A percentile compares a stretch with the other conserved stretches of the same genome.
These are phyloP conservation scores for Nymphalis io DNA, from an alignment of 1,140 invertebrate species.

Conservation along the genomic window DNA sequence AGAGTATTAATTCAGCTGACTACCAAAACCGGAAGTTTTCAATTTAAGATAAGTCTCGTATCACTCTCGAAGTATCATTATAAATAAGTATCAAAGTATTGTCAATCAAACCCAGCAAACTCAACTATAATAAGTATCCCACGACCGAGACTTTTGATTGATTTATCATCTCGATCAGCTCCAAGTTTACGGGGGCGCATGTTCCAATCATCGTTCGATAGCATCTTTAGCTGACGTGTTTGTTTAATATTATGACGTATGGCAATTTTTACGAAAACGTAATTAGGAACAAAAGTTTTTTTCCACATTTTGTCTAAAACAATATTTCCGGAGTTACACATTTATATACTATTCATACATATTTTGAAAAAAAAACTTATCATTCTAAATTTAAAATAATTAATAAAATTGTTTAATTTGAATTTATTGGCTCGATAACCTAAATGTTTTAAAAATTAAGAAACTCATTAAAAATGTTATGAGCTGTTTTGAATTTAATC, in stretches of 20 bases:
- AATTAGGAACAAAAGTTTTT: not conserved
- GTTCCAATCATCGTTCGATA: constrained; percentile 68
- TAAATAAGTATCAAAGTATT: constrained; percentile 17
- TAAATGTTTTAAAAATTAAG: too few species aligned
- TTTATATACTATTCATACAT: too few species aligned
- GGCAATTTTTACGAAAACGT: constrained; percentile 8
- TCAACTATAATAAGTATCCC: constrained; percentile 36
- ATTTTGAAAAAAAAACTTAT: too few species aligned
- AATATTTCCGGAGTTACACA: too few species aligned
- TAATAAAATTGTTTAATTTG: too few species aligned
- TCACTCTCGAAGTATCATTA: constrained; percentile 2
- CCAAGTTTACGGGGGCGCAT: constrained; percentile 62
- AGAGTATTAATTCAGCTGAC: too few species aligned
- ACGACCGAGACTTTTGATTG: constrained; percentile 50
- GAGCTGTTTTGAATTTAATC: too few species aligned
- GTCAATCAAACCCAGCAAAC: constrained; percentile 23
- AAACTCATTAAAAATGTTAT: too few species aligned
- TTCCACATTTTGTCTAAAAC: too few species aligned
- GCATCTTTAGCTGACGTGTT: constrained; percentile 57
- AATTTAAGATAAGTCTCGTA: constrained; percentile 18
- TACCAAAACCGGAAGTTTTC: constrained; percentile 17
- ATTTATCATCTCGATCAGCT: constrained; percentile 64
- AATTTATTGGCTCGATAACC: too few species aligned
- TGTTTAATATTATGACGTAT: constrained; percentile 62
- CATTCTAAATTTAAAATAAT: too few species aligned